Conservation (phyloP, 1,140 invertebrate genomes). For the Formica exsecta region DNA sequence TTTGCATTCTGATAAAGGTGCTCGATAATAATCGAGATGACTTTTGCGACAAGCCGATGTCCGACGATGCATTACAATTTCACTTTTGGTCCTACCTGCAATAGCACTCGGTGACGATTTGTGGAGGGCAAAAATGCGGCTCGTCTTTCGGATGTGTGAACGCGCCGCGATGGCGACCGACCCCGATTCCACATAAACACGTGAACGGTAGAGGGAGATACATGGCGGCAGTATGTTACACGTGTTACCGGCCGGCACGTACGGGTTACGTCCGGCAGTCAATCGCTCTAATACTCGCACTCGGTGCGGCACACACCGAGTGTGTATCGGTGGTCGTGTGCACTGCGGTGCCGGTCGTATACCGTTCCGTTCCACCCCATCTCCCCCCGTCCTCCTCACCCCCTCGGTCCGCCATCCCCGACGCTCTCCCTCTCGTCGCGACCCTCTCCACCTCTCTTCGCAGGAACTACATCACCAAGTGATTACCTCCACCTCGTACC, state of each 20-base stretch:
- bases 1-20: background rate
- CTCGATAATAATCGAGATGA: background rate
- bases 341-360: conserved; percentile 20
- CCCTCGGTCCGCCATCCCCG: conserved; percentile 13
- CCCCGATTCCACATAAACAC: conserved; percentile 81
- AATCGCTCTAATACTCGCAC: conserved; percentile 86
- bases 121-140: conserved; percentile 57
- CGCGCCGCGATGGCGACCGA: conserved; percentile 77
- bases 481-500: conserved; percentile 82
- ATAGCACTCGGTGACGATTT: conserved; percentile 48
- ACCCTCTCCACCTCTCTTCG: conserved; percentile 65
- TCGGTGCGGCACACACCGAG: conserved; percentile 74
- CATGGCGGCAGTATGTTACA: conserved; percentile 86
- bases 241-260: conserved; percentile 85
- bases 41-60: background rate
- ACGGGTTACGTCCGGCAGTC: conserved; percentile 86
- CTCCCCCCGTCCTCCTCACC: no score
- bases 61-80: conserved; percentile 12
- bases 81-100: conserved; percentile 41
- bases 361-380: conserved; percentile 15
- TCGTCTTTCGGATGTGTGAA: conserved; percentile 77
- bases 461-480: conserved; percentile 85
- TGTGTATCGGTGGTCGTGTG: conserved; percentile 48
- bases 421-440: conserved; percentile 19
- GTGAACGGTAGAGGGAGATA: conserved; percentile 81